phyloP scores from a whole-genome alignment of 2,797 vertebrate species.

The Prunella strophiata region DNA sequence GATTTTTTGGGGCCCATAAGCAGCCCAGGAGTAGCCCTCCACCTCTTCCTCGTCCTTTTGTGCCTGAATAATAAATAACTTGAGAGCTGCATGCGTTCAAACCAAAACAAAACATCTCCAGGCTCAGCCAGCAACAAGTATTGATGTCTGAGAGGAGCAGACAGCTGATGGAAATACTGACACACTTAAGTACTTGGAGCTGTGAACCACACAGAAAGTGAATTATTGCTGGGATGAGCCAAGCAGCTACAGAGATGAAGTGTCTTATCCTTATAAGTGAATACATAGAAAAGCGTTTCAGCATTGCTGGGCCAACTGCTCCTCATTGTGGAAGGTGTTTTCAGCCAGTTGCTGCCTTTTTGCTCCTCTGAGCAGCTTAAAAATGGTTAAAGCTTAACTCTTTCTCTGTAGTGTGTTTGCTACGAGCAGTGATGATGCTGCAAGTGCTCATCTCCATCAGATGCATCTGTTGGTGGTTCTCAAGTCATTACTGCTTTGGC shows the following conservation, averaged over 20 bases:
- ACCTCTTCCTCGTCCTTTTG: accelerated
- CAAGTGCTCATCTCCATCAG: neutral
- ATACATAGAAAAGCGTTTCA: conserved; percentile 8
- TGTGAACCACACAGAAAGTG: conserved; percentile 19
- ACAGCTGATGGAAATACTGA: conserved; percentile 58
- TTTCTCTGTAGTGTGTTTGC: neutral
- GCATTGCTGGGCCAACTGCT: neutral
- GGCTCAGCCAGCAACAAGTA: conserved; percentile 13
- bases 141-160: conserved; percentile 37
- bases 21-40: neutral
- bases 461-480: neutral
- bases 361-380: neutral
- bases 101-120: conserved; percentile 37
- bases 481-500: neutral
- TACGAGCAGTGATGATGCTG: neutral
- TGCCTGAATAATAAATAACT: neutral
- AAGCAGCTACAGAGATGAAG: conserved; percentile 30
- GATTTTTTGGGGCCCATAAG: neutral
- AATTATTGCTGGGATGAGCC: conserved; percentile 45
- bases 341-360: neutral
- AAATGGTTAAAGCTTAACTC: neutral
- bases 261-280: conserved; percentile 59
- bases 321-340: conserved; percentile 12
- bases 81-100: neutral
- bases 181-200: conserved; percentile 23